Conservation (phyloP, 64 coral and sea anemone species). For the Pocillopora verrucosa region DNA sequence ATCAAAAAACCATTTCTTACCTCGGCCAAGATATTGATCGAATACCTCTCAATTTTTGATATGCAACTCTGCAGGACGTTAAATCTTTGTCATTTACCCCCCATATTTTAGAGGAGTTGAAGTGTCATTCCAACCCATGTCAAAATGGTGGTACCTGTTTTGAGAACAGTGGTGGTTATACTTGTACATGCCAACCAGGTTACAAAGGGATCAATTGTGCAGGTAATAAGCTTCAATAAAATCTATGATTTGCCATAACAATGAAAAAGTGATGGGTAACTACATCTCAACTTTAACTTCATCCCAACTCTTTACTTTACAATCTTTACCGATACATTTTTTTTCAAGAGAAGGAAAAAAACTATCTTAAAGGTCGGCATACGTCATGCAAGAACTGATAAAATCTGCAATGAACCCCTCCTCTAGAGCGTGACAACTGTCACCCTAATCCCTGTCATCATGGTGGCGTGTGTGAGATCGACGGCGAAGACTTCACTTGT, state of each 20-base stretch:
- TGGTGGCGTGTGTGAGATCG: slow-evolving; percentile 61
- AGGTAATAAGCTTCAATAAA: slow-evolving; percentile 34
- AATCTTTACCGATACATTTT: too few species aligned
- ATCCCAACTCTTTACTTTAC: too few species aligned
- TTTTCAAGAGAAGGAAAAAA: too few species aligned
- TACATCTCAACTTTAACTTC: too few species aligned
- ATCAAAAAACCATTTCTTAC: too few species aligned
- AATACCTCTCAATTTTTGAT: too few species aligned
- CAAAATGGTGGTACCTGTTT: slow-evolving; percentile 93
- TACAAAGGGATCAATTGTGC: slow-evolving; percentile 86
- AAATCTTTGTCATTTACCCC: too few species aligned
- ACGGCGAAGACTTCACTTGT: slow-evolving; percentile 53
- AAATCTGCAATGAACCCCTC: not conserved
- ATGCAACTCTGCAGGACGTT: not conserved
- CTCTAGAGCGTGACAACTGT: slow-evolving; percentile 61
- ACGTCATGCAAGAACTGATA: too few species aligned
- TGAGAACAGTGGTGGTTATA: slow-evolving; percentile 91
- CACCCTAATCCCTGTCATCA: slow-evolving; percentile 77
- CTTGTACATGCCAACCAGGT: slow-evolving; percentile 71
- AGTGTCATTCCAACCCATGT: slow-evolving; percentile 88
- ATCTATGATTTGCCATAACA: not conserved
- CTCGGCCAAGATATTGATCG: too few species aligned
- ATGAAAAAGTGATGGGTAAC: not conserved
- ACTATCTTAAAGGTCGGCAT: too few species aligned
- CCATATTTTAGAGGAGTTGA: slow-evolving; percentile 60